Conservation (phyloP, 2,888 invertebrate genomes). For the Digitonthophagus gazella region DNA sequence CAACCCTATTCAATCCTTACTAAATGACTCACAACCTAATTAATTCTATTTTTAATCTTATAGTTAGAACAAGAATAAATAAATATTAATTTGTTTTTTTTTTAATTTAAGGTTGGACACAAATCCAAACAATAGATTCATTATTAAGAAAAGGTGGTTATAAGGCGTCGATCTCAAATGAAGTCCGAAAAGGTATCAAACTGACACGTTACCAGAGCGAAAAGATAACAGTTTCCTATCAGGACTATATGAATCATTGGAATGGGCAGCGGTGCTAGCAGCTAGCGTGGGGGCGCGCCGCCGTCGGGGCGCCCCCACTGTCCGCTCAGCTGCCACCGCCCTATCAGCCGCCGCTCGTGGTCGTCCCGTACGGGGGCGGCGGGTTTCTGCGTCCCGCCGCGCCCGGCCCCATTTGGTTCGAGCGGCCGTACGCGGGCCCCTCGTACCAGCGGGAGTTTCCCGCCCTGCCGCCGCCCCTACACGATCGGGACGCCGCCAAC, state of each 20-base stretch:
- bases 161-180: slow-evolving; percentile 85
- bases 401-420: slow-evolving; percentile 43
- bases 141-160: slow-evolving; percentile 95
- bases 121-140: slow-evolving; percentile 97
- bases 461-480: slow-evolving; percentile 34
- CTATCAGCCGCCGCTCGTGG: slow-evolving; percentile 39
- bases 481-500: slow-evolving; percentile 28
- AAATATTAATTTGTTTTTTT: not conserved
- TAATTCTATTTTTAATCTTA: no score
- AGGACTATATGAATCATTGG: slow-evolving; percentile 72
- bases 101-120: slow-evolving; percentile 85
- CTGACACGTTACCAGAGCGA: slow-evolving; percentile 96
- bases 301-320: slow-evolving; percentile 41
- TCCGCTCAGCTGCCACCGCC: slow-evolving; percentile 16
- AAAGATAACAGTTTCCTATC: slow-evolving; percentile 86
- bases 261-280: slow-evolving; percentile 73
- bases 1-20: no score
- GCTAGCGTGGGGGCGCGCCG: slow-evolving; percentile 57
- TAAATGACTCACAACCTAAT: no score
- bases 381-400: slow-evolving; percentile 37
- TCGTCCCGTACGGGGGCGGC: slow-evolving; percentile 44
- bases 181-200: slow-evolving; percentile 85
- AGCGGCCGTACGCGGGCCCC: slow-evolving; percentile 43
- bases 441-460: slow-evolving; percentile 44
- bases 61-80: no score